Base-by-base conservation (phyloP, 2,113 vertebrate genomes). In the Maccullochella peelii region DNA sequence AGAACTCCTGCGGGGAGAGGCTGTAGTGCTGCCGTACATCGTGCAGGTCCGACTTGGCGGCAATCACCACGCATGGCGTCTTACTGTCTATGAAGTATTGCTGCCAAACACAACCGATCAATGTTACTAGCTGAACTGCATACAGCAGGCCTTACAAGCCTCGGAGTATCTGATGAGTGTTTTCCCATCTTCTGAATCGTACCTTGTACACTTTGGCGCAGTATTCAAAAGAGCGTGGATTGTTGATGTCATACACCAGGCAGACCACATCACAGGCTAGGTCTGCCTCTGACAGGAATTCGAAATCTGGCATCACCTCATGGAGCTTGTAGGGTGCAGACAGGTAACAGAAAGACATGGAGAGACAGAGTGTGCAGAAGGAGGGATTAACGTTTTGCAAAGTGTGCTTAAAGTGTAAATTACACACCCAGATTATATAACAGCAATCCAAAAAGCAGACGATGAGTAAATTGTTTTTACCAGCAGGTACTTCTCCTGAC, bases 141-240 rank as follows among this genome's bases (percentile, higher is more conserved):
- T 8, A 8, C 1, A 14, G 47, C 38, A 5, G 30, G 27, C 1
- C 8, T 9, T 38, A 40, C 33, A 6, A 42, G 63, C n/a, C 25
- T 55, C 6, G 9, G 12, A 7, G 38, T 23, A 9, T 70, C 12
- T 33, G 3, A 33, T 14, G 9, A 75, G 18, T 23, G 18, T 9
- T 21, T 25, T 11, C 16, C 15, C 21, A 33, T 27, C 14, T 6
- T 15, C 11, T 38, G 6, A 44, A 47, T 59, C 54, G 1, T 38
- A 99, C 98, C 98, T 99, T 99, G 95, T 97, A 99, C 86, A 97
- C 96, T 93, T 97, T 98, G 91, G 97, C 97, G 82, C 97, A 99
- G 94, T 98, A 99, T 81, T 99, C 98, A 94, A 99, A 99, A 52
- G 98, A 99, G 83, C 94, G 95, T 0, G 98, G 96, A 79, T 97